A percentile compares a stretch with the other conserved stretches of the same genome.
phyloP scores from a whole-genome alignment of 2,797 vertebrate genomes.

The Semotilus atromaculatus region DNA sequence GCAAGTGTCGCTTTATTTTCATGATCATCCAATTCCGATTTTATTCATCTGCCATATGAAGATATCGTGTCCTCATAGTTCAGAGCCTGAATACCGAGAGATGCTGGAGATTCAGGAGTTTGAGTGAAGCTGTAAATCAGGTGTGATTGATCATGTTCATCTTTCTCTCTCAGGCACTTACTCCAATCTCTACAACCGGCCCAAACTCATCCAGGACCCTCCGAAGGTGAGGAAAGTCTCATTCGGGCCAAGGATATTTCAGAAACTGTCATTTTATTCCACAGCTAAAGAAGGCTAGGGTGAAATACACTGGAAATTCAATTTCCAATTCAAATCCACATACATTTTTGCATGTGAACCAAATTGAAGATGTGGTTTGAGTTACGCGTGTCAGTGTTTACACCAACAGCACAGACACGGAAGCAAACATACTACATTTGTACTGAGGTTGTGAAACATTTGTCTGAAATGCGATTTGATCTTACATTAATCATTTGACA shows the following conservation, averaged over 20 bases:
- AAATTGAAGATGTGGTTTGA: neutral
- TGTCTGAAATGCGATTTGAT: no score
- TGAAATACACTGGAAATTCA: neutral
- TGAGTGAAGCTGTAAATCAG: neutral
- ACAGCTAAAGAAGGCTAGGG: neutral
- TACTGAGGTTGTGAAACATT: neutral
- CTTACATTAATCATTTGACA: neutral
- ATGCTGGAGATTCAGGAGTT: neutral
- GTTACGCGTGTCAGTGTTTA: neutral
- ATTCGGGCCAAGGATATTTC: neutral
- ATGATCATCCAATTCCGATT: neutral
- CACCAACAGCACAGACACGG: neutral
- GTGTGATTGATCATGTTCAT: neutral
- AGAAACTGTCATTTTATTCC: neutral
- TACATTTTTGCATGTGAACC: conserved; percentile 6
- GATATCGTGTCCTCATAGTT: neutral
- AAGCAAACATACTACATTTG: neutral
- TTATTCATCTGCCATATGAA: neutral
- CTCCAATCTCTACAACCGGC: conserved; percentile 95
- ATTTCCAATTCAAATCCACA: conserved; percentile 30
- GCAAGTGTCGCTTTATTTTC: neutral
- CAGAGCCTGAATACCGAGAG: neutral
- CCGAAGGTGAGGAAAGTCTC: conserved; percentile 80
- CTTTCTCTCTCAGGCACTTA: conserved; percentile 85
- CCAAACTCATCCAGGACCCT: conserved; percentile 90